Evolutionary conservation across 2,797 vertebrate genomes (phyloP), one percentile per base, ranked within the genome.

Genomic region (Xenopus petersii): DNA sequence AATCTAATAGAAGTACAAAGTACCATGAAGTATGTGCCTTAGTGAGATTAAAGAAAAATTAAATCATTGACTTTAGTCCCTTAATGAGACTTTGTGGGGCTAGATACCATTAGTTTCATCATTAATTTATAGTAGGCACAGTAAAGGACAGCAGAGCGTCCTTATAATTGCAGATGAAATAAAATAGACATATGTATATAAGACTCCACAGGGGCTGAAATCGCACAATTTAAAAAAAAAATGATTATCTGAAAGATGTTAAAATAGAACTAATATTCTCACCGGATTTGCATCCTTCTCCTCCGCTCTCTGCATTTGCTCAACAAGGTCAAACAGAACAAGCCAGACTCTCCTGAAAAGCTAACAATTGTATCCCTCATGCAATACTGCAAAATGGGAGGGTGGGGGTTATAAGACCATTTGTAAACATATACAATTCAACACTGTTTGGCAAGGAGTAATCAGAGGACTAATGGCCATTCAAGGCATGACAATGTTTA

Each of bases 281-380:
- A 42, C 36, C 3, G 54, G 3, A 16, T 56, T 3, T 56, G 13
- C 54, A 9, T 68, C 49, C 21, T 68, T 68, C 47, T 51, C 13
- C 15, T 16, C 15, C 16, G 54, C 16, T 56, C 55, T 4, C 4
- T 21, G 10, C 7, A 12, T 60, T 12, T 12, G 11, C 9, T 48
- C 16, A 10, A 73, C 75, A 78, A 78, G 75, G 75, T 78, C 75
- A 78, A 63, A 68, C 10, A 72, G 75, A 68, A 73, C 70, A 77
- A 17, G 17, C 54, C n/a, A 55, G 36, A 0, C 47, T 56, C 4
- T 77, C 26, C 49, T 56, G 51, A 16, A 64, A 61, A 70, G 67
- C 66, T 71, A 12, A 67, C 59, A 54, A 65, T 77, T 16, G 24
- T n/a, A 54, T 42, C 36, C 5, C 5, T 42, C 36, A 42, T 42